phyloP scores from a whole-genome alignment of 1,140 invertebrate species.

The Phthorimaea operculella region DNA sequence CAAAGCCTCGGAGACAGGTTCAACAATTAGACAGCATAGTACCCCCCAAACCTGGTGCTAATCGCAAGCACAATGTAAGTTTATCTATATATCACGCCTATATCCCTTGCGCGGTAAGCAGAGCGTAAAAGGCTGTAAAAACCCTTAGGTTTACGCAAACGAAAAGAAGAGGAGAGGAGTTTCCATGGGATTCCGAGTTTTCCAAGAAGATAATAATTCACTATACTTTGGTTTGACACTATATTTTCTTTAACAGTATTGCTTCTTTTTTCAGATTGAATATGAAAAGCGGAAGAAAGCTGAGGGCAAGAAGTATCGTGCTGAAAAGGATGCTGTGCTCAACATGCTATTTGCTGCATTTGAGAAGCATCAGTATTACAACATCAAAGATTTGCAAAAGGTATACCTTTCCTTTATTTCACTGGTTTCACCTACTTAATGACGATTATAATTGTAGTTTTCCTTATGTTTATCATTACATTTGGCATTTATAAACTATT shows the following conservation, averaged over 20 bases:
- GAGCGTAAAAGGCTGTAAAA: no score
- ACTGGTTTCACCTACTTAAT: no score
- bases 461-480: no score
- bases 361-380: constrained; percentile 99
- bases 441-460: no score
- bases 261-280: constrained; percentile 76
- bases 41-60: constrained; percentile 88
- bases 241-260: not conserved
- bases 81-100: no score
- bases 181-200: no score
- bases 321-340: constrained; percentile 95
- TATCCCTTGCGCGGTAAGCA: no score
- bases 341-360: constrained; percentile 98
- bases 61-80: constrained; percentile 90
- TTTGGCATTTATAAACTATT: no score
- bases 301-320: constrained; percentile 92
- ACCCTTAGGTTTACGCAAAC: no score
- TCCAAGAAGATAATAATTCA: no score
- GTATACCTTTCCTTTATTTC: constrained; percentile 61
- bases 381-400: constrained; percentile 96
- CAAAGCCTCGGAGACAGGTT: constrained; percentile 80
- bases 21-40: constrained; percentile 85
- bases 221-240: no score
- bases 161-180: no score
- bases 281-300: constrained; percentile 88